Percentiles rank a stretch among this genome's conserved stretches.
phyloP scores from a whole-genome alignment of 2,888 invertebrate species.

The Stegana nigrithorax region DNA sequence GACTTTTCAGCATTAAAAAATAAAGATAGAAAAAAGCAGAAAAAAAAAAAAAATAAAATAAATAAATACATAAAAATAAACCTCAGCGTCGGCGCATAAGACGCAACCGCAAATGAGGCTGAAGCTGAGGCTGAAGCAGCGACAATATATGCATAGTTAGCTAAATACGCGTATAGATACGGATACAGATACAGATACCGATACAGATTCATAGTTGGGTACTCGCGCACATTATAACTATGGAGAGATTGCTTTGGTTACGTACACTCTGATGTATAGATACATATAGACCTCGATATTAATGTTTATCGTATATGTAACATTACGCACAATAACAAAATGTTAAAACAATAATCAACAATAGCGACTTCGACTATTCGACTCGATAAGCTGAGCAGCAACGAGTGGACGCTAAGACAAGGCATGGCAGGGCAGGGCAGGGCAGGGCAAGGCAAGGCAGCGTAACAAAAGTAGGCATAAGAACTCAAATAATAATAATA shows the following conservation, averaged over 20 bases:
- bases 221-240: no score
- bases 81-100: slow-evolving; percentile 5
- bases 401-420: not conserved
- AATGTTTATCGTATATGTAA: no score
- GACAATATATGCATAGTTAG: no score
- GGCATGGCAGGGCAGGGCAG: not conserved
- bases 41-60: not conserved
- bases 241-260: slow-evolving; percentile 27
- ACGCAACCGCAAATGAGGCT: slow-evolving; percentile 13
- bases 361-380: not conserved
- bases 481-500: not conserved
- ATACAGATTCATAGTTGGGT: no score
- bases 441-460: no score
- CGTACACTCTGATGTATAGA: slow-evolving; percentile 39
- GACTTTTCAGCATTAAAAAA: no score
- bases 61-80: not conserved
- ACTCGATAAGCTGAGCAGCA: not conserved
- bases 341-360: not conserved
- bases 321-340: slow-evolving; percentile 28
- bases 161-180: no score
- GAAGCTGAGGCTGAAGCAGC: no score
- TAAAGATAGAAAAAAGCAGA: not conserved
- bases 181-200: no score
- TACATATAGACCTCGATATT: slow-evolving; percentile 25
- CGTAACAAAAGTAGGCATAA: not conserved